Evolutionary conservation across 2,888 invertebrate species (phyloP).

Genomic region (Athalia rosae): DNA sequence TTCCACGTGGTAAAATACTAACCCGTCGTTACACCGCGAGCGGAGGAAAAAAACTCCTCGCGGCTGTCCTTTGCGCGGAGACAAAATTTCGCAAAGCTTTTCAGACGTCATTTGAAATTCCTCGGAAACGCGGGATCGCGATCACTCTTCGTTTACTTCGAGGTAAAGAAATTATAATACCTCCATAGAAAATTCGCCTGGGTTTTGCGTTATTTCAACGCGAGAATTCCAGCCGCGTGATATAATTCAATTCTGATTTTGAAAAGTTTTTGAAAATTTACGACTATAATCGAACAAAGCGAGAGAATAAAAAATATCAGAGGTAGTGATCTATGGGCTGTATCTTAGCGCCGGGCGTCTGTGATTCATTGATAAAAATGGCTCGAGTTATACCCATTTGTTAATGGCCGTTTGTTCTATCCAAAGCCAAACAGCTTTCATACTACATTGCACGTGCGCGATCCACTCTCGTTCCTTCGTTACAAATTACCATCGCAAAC

Average conservation of each 20-base stretch:
- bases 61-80: no score
- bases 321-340: slow-evolving; percentile 20
- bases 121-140: no score
- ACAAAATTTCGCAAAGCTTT: no score
- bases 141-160: no score
- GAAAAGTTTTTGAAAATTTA: slow-evolving; percentile 42
- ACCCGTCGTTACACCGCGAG: no score
- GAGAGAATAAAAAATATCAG: neutral
- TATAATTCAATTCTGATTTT: slow-evolving; percentile 34
- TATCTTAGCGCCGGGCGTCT: slow-evolving; percentile 31
- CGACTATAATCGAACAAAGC: neutral
- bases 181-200: neutral
- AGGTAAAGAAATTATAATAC: neutral
- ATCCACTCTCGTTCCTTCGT: neutral
- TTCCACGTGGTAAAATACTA: neutral
- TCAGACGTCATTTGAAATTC: no score
- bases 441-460: neutral
- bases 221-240: slow-evolving; percentile 2
- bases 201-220: neutral
- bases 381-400: slow-evolving; percentile 38
- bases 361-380: slow-evolving; percentile 40
- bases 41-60: no score
- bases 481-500: neutral
- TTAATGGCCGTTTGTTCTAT: slow-evolving; percentile 33
- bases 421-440: slow-evolving; percentile 20